A percentile compares a stretch with the other conserved stretches of the same genome.
Conservation (phyloP, 2,113 vertebrate species). For the Zosterops lateralis region DNA sequence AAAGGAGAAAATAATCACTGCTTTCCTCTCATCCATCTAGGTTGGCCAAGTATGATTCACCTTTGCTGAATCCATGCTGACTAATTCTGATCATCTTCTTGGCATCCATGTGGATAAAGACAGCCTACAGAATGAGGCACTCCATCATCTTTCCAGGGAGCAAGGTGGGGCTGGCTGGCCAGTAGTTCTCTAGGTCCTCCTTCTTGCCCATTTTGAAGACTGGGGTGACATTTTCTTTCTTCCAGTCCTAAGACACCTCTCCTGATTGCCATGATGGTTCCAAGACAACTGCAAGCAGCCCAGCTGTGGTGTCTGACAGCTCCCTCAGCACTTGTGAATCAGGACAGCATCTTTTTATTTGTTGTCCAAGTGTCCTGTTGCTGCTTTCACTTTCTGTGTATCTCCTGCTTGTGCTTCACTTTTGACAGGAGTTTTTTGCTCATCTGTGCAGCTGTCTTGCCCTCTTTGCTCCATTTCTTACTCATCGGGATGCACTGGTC, state of each 20-base stretch:
- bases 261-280: not conserved
- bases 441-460: not conserved
- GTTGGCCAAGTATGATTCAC: not conserved
- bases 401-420: not conserved
- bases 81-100: not conserved
- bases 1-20: not conserved
- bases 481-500: not conserved
- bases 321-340: not conserved
- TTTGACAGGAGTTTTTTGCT: not conserved
- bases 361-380: not conserved
- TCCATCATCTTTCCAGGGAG: not conserved
- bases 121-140: not conserved
- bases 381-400: not conserved
- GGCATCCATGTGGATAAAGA: not conserved
- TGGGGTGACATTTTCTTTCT: not conserved
- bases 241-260: not conserved
- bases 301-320: not conserved
- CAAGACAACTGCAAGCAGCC: not conserved
- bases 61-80: not conserved
- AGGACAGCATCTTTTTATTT: not conserved
- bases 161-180: not conserved
- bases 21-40: not conserved
- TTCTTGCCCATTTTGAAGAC: not conserved
- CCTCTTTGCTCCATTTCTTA: not conserved
- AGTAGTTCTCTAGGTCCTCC: not conserved